Conservation (phyloP, 1,140 invertebrate genomes). For the Brachionus calyciflorus region DNA sequence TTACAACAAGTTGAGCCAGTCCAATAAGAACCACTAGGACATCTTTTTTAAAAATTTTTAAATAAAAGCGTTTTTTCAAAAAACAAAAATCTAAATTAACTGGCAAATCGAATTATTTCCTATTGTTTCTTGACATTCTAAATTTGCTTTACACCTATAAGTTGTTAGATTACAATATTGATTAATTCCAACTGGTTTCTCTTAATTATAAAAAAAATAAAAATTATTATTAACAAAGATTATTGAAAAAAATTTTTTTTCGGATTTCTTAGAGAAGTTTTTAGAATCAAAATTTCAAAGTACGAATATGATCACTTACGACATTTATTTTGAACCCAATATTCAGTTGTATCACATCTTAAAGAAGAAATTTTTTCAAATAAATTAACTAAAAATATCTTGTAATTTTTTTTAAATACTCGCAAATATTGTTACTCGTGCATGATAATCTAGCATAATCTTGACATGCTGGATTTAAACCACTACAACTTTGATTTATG, state of each 20-base stretch:
- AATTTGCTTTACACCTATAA: not conserved
- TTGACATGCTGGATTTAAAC: conserved; percentile 7
- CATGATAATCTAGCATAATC: conserved; percentile 24
- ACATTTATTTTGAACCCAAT: conserved; percentile 28
- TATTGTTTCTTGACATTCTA: not conserved
- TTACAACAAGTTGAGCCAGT: not conserved
- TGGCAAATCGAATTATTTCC: conserved; percentile 12
- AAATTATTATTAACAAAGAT: too few species aligned
- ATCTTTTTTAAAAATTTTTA: not conserved
- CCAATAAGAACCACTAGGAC: not conserved
- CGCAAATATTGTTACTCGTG: not conserved
- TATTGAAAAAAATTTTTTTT: too few species aligned
- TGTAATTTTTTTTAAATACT: not conserved
- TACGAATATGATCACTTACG: not conserved
- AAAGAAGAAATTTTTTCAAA: not conserved
- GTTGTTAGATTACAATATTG: conserved; percentile 30
- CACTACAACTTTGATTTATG: not conserved
- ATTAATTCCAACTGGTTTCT: conserved; percentile 27
- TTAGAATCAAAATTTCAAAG: not conserved
- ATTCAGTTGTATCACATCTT: not conserved
- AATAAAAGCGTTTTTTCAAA: not conserved
- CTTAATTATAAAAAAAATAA: not conserved
- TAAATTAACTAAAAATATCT: not conserved
- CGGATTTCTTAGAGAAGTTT: too few species aligned
- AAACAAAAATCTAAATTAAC: not conserved